Percentiles rank a stretch among this genome's conserved stretches.
Evolutionary conservation across 2,797 vertebrate species (phyloP).

Genomic region (Enteromius treurensis): DNA sequence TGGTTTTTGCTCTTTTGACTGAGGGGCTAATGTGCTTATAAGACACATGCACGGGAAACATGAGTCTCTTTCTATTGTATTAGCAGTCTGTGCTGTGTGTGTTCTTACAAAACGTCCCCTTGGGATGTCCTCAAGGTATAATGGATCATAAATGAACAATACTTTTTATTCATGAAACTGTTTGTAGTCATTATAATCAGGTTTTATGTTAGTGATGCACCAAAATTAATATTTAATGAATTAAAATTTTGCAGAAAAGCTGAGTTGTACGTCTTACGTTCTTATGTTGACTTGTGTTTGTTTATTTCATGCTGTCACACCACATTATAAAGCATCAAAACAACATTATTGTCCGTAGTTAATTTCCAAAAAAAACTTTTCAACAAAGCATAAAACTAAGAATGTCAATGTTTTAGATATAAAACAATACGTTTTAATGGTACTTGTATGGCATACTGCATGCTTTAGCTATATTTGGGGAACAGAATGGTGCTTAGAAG

Average conservation of each 20-base stretch:
- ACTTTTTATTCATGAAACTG: background rate
- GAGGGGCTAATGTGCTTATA: background rate
- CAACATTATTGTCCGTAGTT: background rate
- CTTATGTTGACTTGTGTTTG: background rate
- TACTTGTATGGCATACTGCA: background rate
- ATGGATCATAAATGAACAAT: background rate
- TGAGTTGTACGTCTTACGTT: background rate
- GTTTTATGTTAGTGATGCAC: background rate
- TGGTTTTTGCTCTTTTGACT: background rate
- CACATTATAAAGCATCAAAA: background rate
- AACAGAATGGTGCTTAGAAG: background rate
- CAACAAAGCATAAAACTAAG: background rate
- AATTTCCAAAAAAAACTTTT: too few species aligned
- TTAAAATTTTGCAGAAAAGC: background rate
- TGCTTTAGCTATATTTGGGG: background rate
- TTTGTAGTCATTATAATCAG: background rate
- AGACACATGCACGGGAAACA: background rate
- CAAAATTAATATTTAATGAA: background rate
- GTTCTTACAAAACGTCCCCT: background rate
- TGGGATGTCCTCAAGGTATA: background rate
- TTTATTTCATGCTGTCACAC: background rate
- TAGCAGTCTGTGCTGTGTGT: background rate
- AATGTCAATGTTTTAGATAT: background rate
- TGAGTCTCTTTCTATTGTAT: background rate
- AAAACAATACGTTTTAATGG: background rate